These are phyloP conservation scores for Acipenser transmontanus DNA, from an alignment of 2,797 vertebrate species.

Conservation along the genomic window DNA sequence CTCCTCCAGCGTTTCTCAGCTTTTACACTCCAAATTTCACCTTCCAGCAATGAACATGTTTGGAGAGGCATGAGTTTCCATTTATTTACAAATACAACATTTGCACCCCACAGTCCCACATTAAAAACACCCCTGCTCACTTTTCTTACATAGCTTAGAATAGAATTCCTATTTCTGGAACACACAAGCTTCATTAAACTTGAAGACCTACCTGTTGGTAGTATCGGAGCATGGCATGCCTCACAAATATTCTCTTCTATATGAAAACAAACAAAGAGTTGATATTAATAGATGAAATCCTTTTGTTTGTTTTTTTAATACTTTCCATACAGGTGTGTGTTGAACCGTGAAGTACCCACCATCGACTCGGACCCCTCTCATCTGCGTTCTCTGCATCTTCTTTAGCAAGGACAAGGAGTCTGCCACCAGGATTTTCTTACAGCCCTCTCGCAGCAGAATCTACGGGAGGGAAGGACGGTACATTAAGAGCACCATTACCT, in stretches of 20 bases:
- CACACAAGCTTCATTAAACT: too few relatives aligned
- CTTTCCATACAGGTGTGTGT: too few relatives aligned
- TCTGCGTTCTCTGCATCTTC: slow-evolving; percentile 94
- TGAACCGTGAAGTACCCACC: slow-evolving; percentile 53
- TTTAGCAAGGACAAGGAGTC: slow-evolving; percentile 91
- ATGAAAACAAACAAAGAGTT: slow-evolving; percentile 32
- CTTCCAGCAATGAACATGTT: too few relatives aligned
- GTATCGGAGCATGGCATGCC: slow-evolving; percentile 80
- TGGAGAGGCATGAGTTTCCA: too few relatives aligned
- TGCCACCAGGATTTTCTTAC: slow-evolving; percentile 96
- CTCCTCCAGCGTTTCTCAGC: too few relatives aligned
- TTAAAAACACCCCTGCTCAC: too few relatives aligned
- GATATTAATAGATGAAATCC: not conserved
- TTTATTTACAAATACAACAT: too few relatives aligned
- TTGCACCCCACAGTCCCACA: too few relatives aligned
- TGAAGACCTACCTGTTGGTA: slow-evolving; percentile 77
- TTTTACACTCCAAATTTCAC: too few relatives aligned
- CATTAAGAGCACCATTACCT: not conserved
- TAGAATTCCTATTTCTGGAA: too few relatives aligned
- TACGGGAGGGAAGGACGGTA: slow-evolving; percentile 36
- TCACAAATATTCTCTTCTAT: slow-evolving; percentile 94
- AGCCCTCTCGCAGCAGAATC: slow-evolving; percentile 93
- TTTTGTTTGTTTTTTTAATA: not conserved
- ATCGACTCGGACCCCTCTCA: slow-evolving; percentile 82
- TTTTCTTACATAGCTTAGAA: too few relatives aligned